Conservation (phyloP, 64 coral and sea anemone species). For the Trachythela sp. region DNA sequence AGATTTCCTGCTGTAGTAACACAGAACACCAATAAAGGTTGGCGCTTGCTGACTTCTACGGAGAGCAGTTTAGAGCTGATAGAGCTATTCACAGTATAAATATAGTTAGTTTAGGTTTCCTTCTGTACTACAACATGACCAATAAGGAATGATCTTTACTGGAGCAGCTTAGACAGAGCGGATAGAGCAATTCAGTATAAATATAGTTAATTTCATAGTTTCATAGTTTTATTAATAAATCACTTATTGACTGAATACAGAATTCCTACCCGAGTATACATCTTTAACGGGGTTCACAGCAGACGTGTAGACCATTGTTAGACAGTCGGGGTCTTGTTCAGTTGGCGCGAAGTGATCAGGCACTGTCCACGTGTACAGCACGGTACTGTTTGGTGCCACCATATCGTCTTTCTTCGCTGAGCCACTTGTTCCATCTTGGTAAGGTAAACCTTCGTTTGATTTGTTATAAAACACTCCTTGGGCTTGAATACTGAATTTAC, state of each 20-base stretch:
- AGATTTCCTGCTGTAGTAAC: too few species aligned
- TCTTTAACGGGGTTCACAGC: slow-evolving; percentile 68
- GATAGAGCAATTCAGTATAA: too few species aligned
- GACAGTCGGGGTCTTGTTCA: slow-evolving; percentile 49
- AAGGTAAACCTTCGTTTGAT: slow-evolving; percentile 79
- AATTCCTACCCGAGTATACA: slow-evolving; percentile 66
- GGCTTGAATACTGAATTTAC: slow-evolving; percentile 77
- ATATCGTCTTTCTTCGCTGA: slow-evolving; percentile 63
- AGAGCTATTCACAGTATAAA: too few species aligned
- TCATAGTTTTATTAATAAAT: background rate
- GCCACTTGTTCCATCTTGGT: slow-evolving; percentile 62
- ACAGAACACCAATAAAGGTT: too few species aligned
- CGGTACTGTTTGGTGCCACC: slow-evolving; percentile 51
- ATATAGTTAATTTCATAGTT: too few species aligned
- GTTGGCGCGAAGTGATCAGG: slow-evolving; percentile 67
- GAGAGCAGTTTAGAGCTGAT: too few species aligned
- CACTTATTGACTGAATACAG: too few species aligned
- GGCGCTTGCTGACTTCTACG: too few species aligned
- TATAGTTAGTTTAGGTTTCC: too few species aligned
- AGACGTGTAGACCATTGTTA: slow-evolving; percentile 70
- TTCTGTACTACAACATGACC: too few species aligned
- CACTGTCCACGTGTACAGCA: slow-evolving; percentile 64
- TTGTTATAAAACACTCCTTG: slow-evolving; percentile 92
- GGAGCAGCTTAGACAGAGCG: too few species aligned
- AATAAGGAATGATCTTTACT: too few species aligned